Base-by-base conservation (phyloP, 2,888 invertebrate species). In the Bembecia ichneumoniformis region DNA sequence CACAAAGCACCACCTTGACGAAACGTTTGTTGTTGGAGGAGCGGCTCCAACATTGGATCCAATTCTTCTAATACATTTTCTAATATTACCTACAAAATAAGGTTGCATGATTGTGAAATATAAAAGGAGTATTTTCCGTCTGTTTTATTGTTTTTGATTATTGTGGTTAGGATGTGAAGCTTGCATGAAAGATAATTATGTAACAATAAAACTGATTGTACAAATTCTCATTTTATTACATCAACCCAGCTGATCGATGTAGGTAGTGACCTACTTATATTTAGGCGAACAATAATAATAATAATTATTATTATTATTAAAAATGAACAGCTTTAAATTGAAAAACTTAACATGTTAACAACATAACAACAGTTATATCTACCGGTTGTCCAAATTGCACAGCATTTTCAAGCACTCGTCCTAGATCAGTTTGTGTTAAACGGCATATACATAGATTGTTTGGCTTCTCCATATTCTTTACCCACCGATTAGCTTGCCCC, bases 1-100 rank as follows among this genome's bases (percentile, higher is more conserved):
- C 96, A 94, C 56, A 93, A 75, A 0, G 94, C 91, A 43, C 95
- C 95, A 56, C 96, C 94, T 81, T 97, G 96, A 69, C 93, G 94
- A 73, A 97, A 98, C 0, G 94, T 94, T 74, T 96, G 96, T 66
- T 95, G 96, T 48, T 94, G 89, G n/a, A 98, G 88, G 45, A 98
- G 87, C 0, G 97, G 96, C 65, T 97, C 97, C 49, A 98, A 81
- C 66, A 96, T 90, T 0, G 97, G 96, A 78, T 98, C 98, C 52
- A 98, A 75, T 66, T 97, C 96, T 77, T 98, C 97, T 0, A 93
- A 91, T 14, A 98, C 91, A 71, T 97, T 97, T 81, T 98, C 98
- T 55, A 98, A 77, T 36, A 98, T 82, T 3, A 97, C 90, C 88
- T 92, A 48, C 44, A 45, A 54, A 57, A 40, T 35, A 40, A 40